Percentiles rank a stretch among this genome's conserved stretches.
These are phyloP conservation scores for Phrynocephalus vlangalii DNA, from an alignment of 2,797 vertebrate species.

Conservation along the genomic window DNA sequence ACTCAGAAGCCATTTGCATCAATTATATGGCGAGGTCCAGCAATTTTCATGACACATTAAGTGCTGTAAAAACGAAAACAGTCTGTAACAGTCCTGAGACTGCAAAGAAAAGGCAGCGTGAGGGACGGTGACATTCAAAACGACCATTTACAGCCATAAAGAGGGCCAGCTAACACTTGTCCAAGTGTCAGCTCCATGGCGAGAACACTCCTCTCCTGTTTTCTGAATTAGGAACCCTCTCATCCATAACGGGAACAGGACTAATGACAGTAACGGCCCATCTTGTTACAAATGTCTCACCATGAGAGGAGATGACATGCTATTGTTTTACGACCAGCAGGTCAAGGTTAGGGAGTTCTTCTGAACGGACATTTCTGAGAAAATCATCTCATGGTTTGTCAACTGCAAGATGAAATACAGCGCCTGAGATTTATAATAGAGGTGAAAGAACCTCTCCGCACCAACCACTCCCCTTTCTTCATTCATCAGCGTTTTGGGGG, in stretches of 20 bases:
- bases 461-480: too few species aligned
- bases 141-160: conserved; percentile 53
- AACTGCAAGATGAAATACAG: neutral
- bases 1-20: conserved; percentile 51
- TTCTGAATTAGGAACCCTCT: conserved; percentile 1
- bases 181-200: conserved; percentile 61
- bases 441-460: too few species aligned
- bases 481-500: too few species aligned
- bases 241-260: neutral
- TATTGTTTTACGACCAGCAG: neutral
- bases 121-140: conserved; percentile 43
- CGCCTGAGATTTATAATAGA: neutral
- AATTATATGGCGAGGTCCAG: conserved; percentile 53
- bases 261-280: neutral
- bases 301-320: neutral
- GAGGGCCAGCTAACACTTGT: conserved; percentile 58
- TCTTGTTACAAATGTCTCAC: conserved; percentile 5
- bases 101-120: conserved; percentile 52
- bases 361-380: neutral
- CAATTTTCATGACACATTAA: conserved; percentile 65
- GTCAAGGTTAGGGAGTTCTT: neutral
- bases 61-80: conserved; percentile 61
- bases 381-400: neutral
- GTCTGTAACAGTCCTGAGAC: conserved; percentile 53
- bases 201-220: conserved; percentile 37